phyloP scores from a whole-genome alignment of 2,888 invertebrate genomes.

The Gymnosoma rotundatum region DNA sequence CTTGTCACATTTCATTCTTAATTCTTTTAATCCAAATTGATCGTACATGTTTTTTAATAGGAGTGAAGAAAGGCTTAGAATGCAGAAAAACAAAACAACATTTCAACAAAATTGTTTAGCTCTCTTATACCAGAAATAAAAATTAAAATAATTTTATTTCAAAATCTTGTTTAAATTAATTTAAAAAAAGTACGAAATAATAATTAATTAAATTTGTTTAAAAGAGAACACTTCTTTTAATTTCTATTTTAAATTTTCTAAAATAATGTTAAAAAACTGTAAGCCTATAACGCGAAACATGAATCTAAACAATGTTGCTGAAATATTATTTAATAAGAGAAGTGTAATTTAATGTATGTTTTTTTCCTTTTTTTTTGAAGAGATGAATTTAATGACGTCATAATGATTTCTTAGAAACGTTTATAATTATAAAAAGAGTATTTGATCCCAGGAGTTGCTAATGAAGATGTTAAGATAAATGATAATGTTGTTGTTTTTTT shows the following conservation, averaged over 20 bases:
- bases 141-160: no score
- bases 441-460: constrained; percentile 58
- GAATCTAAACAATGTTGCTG: constrained; percentile 15
- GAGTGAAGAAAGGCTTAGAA: background rate
- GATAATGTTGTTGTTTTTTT: constrained; percentile 42
- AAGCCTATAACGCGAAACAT: background rate
- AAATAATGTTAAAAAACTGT: no score
- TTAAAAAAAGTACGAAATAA: no score
- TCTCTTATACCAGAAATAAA: no score
- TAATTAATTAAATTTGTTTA: no score
- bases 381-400: constrained; percentile 39
- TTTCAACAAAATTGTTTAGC: constrained; percentile 6
- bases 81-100: background rate
- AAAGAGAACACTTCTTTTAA: no score
- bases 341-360: background rate
- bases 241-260: no score
- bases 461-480: constrained; percentile 53
- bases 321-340: background rate
- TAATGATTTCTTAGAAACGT: constrained; percentile 56
- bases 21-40: constrained; percentile 28
- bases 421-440: constrained; percentile 20
- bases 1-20: constrained; percentile 7
- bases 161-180: no score
- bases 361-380: constrained; percentile 13
- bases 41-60: background rate